phyloP scores from a whole-genome alignment of 2,797 vertebrate genomes.

The Heteromormyrus szaboi region DNA sequence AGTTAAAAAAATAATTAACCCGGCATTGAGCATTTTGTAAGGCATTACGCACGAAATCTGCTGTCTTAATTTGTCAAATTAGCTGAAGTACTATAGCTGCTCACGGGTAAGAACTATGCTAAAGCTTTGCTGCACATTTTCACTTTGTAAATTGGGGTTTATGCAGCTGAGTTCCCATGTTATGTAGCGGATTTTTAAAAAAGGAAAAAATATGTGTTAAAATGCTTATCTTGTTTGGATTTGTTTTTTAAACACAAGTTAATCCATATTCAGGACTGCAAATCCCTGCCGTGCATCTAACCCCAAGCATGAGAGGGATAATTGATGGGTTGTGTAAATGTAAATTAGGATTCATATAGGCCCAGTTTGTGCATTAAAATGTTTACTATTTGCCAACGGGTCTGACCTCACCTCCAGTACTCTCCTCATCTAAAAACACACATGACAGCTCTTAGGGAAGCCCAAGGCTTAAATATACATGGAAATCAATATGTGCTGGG shows the following conservation, averaged over 20 bases:
- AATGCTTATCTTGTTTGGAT: not conserved
- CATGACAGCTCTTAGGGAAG: constrained; percentile 31
- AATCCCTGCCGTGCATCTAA: not conserved
- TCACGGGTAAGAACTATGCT: not conserved
- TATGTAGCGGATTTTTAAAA: not conserved
- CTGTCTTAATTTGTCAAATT: not conserved
- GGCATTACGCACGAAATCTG: not conserved
- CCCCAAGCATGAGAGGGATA: constrained; percentile 19
- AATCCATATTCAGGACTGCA: not conserved
- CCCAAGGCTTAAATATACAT: constrained; percentile 59
- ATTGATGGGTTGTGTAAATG: constrained; percentile 41
- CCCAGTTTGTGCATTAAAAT: constrained; percentile 4
- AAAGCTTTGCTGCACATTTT: not conserved
- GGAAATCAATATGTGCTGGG: constrained; percentile 62
- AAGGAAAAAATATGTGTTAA: not conserved
- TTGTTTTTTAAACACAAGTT: not conserved
- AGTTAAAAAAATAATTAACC: not conserved
- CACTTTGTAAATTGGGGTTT: not conserved
- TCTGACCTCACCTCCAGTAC: constrained; percentile 32
- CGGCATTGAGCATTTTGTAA: not conserved
- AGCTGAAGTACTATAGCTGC: not conserved
- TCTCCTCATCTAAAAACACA: constrained; percentile 54
- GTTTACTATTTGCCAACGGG: not conserved
- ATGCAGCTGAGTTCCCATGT: not conserved
- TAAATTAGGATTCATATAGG: constrained; percentile 15